phyloP scores from a whole-genome alignment of 1,140 invertebrate genomes.

The Camponotus floridanus region DNA sequence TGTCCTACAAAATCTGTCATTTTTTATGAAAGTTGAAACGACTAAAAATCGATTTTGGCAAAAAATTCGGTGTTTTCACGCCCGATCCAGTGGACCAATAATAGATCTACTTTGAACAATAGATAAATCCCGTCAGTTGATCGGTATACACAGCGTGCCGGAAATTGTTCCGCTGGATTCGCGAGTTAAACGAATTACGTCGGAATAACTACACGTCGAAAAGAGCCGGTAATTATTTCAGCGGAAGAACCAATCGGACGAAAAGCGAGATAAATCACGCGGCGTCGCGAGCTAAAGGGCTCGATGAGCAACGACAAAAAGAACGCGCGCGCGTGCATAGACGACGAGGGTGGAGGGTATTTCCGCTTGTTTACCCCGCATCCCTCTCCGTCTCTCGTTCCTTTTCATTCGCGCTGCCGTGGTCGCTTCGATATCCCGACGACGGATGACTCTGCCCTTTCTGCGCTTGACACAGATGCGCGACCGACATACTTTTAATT shows the following conservation, averaged over 20 bases:
- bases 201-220: slow-evolving; percentile 42
- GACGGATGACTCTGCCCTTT: slow-evolving; percentile 74
- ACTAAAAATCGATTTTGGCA: neutral
- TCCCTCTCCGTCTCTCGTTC: slow-evolving; percentile 3
- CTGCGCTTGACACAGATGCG: slow-evolving; percentile 83
- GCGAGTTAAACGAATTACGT: slow-evolving; percentile 48
- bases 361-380: slow-evolving; percentile 69
- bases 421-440: slow-evolving; percentile 72
- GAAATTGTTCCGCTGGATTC: slow-evolving; percentile 31
- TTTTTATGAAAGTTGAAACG: neutral
- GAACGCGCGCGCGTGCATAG: slow-evolving; percentile 55
- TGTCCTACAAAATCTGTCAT: neutral
- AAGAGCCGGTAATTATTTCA: slow-evolving; percentile 58
- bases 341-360: slow-evolving; percentile 53
- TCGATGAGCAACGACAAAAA: slow-evolving; percentile 72
- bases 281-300: slow-evolving; percentile 64
- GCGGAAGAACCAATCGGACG: slow-evolving; percentile 55
- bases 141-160: neutral
- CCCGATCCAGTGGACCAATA: slow-evolving; percentile 54
- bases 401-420: slow-evolving; percentile 71
- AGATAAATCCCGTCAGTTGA: slow-evolving; percentile 58
- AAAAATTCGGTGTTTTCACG: slow-evolving; percentile 7
- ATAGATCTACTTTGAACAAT: slow-evolving; percentile 76
- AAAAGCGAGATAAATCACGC: slow-evolving; percentile 78
- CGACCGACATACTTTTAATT: slow-evolving; percentile 84